Conservation (phyloP, 2,797 vertebrate genomes). For the Glyptemys insculpta region DNA sequence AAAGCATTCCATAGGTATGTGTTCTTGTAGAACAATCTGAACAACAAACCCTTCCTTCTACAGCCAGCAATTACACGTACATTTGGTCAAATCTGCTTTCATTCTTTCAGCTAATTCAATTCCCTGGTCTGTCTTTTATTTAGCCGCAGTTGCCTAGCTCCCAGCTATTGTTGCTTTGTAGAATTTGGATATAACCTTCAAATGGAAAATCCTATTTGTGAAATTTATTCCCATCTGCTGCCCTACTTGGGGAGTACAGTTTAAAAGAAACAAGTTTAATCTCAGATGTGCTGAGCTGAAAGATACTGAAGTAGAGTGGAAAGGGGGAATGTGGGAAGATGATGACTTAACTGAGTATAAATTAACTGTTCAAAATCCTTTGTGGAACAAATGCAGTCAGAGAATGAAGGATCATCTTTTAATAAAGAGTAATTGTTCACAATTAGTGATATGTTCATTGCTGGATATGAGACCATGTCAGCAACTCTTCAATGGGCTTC, state of each 20-base stretch:
- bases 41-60: background rate
- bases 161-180: background rate
- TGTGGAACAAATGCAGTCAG: background rate
- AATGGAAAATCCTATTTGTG: background rate
- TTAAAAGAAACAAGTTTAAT: background rate
- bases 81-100: too few species aligned
- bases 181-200: background rate
- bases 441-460: conserved; percentile 72
- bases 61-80: background rate
- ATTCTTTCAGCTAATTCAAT: background rate
- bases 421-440: conserved; percentile 63
- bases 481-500: conserved; percentile 78
- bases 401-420: conserved; percentile 64
- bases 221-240: background rate
- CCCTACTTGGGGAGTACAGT: background rate
- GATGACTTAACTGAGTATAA: background rate
- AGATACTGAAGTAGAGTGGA: background rate
- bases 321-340: background rate
- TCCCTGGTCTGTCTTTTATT: background rate
- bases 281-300: background rate
- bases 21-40: background rate
- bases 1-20: background rate
- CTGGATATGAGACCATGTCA: conserved; percentile 83
- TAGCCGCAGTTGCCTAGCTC: background rate
- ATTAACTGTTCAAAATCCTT: background rate